A percentile compares a stretch with the other conserved stretches of the same genome.
These are phyloP conservation scores for Crambe crambe DNA, from an alignment of 37 sponge, comb jelly and placozoan genomes.

Conservation along the genomic window DNA sequence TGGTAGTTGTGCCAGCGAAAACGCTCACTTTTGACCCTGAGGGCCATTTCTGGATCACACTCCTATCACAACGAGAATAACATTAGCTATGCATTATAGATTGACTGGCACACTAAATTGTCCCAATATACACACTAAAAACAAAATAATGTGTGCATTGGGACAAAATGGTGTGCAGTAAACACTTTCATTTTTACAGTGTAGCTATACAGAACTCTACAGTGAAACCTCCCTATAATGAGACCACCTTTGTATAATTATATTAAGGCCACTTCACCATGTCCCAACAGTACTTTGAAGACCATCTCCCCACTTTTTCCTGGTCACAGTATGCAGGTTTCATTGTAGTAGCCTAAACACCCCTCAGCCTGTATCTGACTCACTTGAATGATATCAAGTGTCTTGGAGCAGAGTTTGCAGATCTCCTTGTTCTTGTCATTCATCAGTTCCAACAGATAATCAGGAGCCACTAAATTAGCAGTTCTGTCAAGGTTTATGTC, in stretches of 20 bases:
- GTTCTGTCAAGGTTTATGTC: no score
- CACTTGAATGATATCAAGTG: slow-evolving; percentile 80
- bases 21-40: slow-evolving; percentile 69
- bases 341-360: no score
- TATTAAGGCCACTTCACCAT: no score
- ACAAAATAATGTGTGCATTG: no score
- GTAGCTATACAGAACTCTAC: no score
- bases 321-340: no score
- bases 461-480: slow-evolving; percentile 69
- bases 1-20: slow-evolving; percentile 88
- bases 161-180: no score
- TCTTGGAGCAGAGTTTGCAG: slow-evolving; percentile 62
- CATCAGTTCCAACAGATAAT: slow-evolving; percentile 91
- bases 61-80: slow-evolving; percentile 49
- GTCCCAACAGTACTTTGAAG: no score
- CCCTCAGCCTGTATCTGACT: slow-evolving; percentile 1
- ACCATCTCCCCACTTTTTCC: no score
- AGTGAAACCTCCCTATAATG: no score
- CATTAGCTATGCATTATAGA: not conserved
- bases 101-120: not conserved
- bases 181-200: not conserved
- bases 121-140: no score
- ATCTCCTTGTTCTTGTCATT: slow-evolving; percentile 93
- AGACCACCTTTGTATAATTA: no score
- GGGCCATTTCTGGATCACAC: slow-evolving; percentile 69